phyloP scores from a whole-genome alignment of 2,113 vertebrate genomes.

The Zapornia atra region DNA sequence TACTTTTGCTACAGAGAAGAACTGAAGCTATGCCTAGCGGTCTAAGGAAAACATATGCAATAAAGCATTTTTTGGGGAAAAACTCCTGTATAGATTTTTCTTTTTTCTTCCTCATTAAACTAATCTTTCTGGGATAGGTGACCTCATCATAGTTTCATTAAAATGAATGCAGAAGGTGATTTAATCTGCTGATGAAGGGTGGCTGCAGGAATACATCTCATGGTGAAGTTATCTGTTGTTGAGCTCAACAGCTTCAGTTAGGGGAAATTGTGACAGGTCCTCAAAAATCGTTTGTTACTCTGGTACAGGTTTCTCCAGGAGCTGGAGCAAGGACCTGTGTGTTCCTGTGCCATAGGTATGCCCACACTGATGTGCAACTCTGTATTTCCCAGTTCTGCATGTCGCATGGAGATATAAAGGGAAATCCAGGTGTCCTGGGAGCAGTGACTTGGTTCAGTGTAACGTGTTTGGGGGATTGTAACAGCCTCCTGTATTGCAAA shows the following conservation, averaged over 20 bases:
- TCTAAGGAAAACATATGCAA: not conserved
- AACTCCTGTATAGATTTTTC: not conserved
- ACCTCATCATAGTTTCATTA: not conserved
- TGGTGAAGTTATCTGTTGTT: not conserved
- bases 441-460: not conserved
- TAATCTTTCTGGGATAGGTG: not conserved
- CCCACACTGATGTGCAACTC: not conserved
- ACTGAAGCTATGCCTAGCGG: not conserved
- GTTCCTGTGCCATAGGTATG: not conserved
- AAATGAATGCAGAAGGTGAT: not conserved
- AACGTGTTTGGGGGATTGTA: not conserved
- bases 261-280: not conserved
- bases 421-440: not conserved
- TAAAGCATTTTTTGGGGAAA: not conserved
- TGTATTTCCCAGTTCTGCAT: not conserved
- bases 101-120: not conserved
- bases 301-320: not conserved
- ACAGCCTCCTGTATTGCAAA: not conserved
- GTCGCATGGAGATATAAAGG: not conserved
- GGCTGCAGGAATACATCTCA: not conserved
- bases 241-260: not conserved
- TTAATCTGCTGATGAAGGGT: not conserved
- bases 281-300: not conserved
- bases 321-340: not conserved
- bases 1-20: not conserved